These are phyloP conservation scores for Cyanoderma ruficeps DNA, from an alignment of 2,113 vertebrate species.

Conservation along the genomic window DNA sequence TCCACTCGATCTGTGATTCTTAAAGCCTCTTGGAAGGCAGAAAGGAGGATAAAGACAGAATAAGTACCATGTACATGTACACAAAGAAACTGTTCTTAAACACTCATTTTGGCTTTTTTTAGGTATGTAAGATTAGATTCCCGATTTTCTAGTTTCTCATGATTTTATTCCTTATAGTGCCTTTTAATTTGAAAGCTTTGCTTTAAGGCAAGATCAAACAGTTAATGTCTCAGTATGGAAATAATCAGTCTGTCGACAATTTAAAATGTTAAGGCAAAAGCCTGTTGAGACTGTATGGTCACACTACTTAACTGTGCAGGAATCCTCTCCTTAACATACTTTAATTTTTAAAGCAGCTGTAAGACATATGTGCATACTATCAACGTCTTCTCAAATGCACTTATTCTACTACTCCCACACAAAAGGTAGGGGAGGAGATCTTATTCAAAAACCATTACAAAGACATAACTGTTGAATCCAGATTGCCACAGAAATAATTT, in stretches of 20 bases:
- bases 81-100: not conserved
- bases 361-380: not conserved
- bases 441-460: slow-evolving; percentile 17
- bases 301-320: not conserved
- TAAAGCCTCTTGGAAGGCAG: not conserved
- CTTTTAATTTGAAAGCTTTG: not conserved
- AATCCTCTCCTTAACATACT: not conserved
- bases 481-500: not conserved
- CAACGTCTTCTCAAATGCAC: not conserved
- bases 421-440: not conserved
- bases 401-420: not conserved
- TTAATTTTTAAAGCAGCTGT: not conserved
- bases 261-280: not conserved
- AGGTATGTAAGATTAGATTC: not conserved
- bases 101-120: not conserved
- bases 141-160: not conserved
- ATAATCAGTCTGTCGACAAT: not conserved
- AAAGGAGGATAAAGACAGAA: not conserved
- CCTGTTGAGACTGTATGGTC: not conserved
- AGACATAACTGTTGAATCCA: not conserved
- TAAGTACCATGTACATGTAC: not conserved
- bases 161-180: not conserved
- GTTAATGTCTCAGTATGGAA: not conserved
- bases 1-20: not conserved
- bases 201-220: not conserved